Evolutionary conservation across 2,797 vertebrate genomes (phyloP).

Genomic region (Eurystomus glaucurus): DNA sequence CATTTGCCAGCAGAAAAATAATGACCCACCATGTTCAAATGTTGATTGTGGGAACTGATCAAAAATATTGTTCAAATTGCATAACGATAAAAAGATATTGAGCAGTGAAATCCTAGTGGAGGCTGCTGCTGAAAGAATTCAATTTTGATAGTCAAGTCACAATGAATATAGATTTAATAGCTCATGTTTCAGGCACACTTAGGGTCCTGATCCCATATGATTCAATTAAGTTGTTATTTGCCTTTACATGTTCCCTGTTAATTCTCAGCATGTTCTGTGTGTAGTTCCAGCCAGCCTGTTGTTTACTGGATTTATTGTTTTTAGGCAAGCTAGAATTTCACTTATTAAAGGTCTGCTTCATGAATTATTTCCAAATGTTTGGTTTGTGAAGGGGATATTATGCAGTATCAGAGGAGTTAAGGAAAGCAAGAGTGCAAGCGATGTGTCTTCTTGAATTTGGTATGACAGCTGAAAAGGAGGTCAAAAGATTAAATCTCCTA

Average conservation of each 20-base stretch:
- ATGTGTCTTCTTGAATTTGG: background rate
- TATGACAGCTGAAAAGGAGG: background rate
- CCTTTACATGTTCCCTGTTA: background rate
- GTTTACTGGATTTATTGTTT: background rate
- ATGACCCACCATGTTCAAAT: background rate
- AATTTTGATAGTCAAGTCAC: background rate
- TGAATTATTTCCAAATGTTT: background rate
- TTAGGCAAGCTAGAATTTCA: background rate
- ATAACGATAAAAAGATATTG: slow-evolving; percentile 21
- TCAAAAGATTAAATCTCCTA: background rate
- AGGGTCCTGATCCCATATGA: background rate
- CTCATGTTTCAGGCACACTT: background rate
- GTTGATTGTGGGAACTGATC: slow-evolving; percentile 54
- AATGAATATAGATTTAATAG: background rate
- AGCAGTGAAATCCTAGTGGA: background rate
- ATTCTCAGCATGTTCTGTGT: background rate
- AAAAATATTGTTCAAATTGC: slow-evolving; percentile 29
- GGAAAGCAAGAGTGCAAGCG: background rate
- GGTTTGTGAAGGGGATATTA: background rate
- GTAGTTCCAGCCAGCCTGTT: background rate
- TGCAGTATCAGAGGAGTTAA: background rate
- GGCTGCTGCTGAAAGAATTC: slow-evolving; percentile 4
- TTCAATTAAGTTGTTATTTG: background rate
- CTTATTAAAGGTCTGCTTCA: background rate
- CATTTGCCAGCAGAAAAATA: slow-evolving; percentile 5